Evolutionary conservation across 23 tunicate species (phyloP), one percentile per base, ranked within the genome.

Genomic region (Corella eumyota): DNA sequence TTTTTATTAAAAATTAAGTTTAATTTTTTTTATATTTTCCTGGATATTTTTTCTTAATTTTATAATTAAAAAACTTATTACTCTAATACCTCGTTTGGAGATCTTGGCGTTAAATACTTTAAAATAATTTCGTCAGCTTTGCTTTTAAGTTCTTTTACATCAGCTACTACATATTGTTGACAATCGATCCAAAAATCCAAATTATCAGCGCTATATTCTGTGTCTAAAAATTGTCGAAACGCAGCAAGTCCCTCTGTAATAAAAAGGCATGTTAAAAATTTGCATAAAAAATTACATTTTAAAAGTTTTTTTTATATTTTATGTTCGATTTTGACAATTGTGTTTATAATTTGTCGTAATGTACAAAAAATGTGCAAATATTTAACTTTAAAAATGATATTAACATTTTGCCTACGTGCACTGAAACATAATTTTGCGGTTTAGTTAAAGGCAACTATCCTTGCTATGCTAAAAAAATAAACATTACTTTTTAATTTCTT

Each of bases 111-210:
- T 27, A 51, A 51, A 51, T 51, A 51, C 21, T 9, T 51, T 27
- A 27, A 11, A 6, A 51, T 27, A 19, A 51, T 19, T 7, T 19
- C 27, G 6, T 6, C 57, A 9, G 57, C 57, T 7, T n/a, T 27
- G 22, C 27, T 7, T 9, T 51, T 19, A 25, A 51, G 20, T 11
- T 51, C 22, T 51, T 9, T 6, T 19, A n/a, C 57, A 27, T 19
- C 23, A 19, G 27, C 5, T 6, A n/a, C 6, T 51, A 6, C 23
- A 27, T 51, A 51, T 19, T 51, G 20, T 19, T 51, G 27, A 19
- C 57, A 51, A 19, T 51, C 57, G 21, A 51, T 7, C 57, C 57
- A 51, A 27, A 51, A 51, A 51, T 51, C 57, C 5, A 51, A 27
- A 19, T 51, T 51, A 51, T 51, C 23, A 6, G 20, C 57, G 57